Evolutionary conservation across 2,797 vertebrate species (phyloP).

Genomic region (Pogoniulus pusillus): DNA sequence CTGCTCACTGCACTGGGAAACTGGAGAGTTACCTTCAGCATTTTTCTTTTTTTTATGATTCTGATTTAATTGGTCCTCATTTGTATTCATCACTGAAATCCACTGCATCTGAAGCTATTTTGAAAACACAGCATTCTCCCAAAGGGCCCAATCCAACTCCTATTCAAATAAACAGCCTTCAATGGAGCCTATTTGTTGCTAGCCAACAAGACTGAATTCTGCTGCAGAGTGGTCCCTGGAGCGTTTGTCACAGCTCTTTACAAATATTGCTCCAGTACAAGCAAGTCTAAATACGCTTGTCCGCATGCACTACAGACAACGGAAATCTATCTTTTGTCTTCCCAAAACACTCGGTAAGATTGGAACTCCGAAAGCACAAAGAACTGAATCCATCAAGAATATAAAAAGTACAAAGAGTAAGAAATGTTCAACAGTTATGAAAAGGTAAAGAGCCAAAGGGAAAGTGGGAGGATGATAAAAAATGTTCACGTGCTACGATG

Average conservation of each 20-base stretch:
- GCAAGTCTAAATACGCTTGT: constrained; percentile 29
- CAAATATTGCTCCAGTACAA: constrained; percentile 43
- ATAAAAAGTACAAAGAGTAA: background rate
- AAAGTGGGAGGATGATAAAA: background rate
- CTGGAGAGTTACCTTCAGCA: background rate
- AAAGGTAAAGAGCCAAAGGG: background rate
- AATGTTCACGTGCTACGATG: background rate
- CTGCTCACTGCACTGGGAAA: background rate
- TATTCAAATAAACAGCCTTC: constrained; percentile 69
- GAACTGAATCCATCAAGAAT: background rate
- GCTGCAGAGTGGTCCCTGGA: constrained; percentile 17
- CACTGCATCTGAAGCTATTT: constrained; percentile 50
- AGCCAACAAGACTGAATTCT: constrained; percentile 62
- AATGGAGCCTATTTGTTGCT: constrained; percentile 57
- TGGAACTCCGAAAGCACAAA: background rate
- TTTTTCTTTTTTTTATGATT: background rate
- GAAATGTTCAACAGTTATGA: background rate
- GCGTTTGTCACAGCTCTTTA: constrained; percentile 52
- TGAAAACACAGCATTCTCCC: constrained; percentile 44
- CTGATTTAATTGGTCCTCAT: constrained; percentile 58
- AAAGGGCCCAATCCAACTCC: constrained; percentile 52
- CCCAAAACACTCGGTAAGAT: background rate
- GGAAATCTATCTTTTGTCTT: constrained; percentile 10
- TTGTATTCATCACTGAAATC: constrained; percentile 53
- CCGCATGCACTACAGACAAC: constrained; percentile 2